Percentiles rank a stretch among this genome's conserved stretches.
These are phyloP conservation scores for Holcopasites calliopsidis DNA, from an alignment of 1,140 invertebrate genomes.

Conservation along the genomic window DNA sequence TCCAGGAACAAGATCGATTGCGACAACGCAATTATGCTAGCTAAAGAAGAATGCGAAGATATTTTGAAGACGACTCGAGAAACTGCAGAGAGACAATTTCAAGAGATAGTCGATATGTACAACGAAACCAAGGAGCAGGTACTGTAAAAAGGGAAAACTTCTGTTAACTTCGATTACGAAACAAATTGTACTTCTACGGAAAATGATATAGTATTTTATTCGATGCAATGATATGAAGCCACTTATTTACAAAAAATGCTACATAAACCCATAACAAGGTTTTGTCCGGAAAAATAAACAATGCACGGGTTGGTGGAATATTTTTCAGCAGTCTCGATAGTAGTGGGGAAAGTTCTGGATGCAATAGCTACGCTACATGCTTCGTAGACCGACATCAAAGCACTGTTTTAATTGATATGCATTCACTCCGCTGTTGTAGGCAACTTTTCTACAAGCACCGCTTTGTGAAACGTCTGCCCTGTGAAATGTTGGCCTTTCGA, in stretches of 20 bases:
- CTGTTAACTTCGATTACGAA: too few relatives aligned
- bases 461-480: slow-evolving; percentile 15
- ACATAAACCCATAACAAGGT: too few relatives aligned
- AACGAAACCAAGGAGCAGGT: slow-evolving; percentile 57
- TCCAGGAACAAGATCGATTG: slow-evolving; percentile 56
- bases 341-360: background rate
- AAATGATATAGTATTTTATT: too few relatives aligned
- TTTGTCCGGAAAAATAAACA: too few relatives aligned
- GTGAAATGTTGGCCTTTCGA: slow-evolving; percentile 25
- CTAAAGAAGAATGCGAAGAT: slow-evolving; percentile 63
- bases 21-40: slow-evolving; percentile 44
- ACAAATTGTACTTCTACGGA: too few relatives aligned
- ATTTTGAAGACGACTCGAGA: slow-evolving; percentile 60
- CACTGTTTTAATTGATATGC: slow-evolving; percentile 43
- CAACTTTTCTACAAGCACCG: slow-evolving; percentile 25
- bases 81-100: slow-evolving; percentile 63
- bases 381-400: slow-evolving; percentile 40
- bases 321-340: background rate
- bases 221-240: too few relatives aligned
- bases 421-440: slow-evolving; percentile 26
- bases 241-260: too few relatives aligned
- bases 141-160: slow-evolving; percentile 1
- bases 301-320: background rate
- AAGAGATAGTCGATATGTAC: slow-evolving; percentile 58
- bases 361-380: slow-evolving; percentile 34